Evolutionary conservation across 1,140 invertebrate genomes (phyloP).

Genomic region (Drosophila varians): DNA sequence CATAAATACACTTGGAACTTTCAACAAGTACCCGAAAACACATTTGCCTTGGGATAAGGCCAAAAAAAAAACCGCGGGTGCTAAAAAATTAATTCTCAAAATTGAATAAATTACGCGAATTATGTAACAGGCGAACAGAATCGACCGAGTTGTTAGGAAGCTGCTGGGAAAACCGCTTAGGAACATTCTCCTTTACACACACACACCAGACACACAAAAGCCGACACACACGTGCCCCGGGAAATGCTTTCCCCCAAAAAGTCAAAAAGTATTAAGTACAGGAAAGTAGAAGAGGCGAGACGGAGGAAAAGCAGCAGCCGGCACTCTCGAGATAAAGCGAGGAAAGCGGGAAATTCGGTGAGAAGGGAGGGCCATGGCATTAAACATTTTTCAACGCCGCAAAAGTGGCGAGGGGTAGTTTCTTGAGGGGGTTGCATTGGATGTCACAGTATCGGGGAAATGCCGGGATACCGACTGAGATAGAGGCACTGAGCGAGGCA

Average conservation of each 20-base stretch:
- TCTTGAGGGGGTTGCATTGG: constrained; percentile 68
- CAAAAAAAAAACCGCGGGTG: constrained; percentile 42
- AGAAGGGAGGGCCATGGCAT: constrained; percentile 36
- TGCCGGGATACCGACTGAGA: constrained; percentile 19
- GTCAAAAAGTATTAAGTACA: constrained; percentile 77
- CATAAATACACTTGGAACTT: neutral
- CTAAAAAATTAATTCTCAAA: constrained; percentile 82
- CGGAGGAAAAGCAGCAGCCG: constrained; percentile 34
- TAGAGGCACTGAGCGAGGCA: constrained; percentile 10
- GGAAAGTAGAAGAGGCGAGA: constrained; percentile 49
- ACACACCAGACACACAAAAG: constrained; percentile 3
- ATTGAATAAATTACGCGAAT: constrained; percentile 84
- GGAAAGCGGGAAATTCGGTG: constrained; percentile 2
- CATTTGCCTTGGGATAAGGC: neutral
- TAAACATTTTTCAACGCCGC: constrained; percentile 68
- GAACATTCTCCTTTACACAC: constrained; percentile 29
- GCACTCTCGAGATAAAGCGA: constrained; percentile 44
- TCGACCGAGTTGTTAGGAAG: neutral
- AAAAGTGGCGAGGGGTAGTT: constrained; percentile 34
- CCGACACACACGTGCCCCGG: constrained; percentile 30
- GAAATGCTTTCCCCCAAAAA: constrained; percentile 79
- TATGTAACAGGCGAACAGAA: constrained; percentile 79
- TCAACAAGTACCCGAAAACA: neutral
- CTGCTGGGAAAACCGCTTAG: constrained; percentile 73
- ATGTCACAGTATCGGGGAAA: constrained; percentile 71